phyloP scores from a whole-genome alignment of 2,113 vertebrate genomes.

The Ascaphus truei region DNA sequence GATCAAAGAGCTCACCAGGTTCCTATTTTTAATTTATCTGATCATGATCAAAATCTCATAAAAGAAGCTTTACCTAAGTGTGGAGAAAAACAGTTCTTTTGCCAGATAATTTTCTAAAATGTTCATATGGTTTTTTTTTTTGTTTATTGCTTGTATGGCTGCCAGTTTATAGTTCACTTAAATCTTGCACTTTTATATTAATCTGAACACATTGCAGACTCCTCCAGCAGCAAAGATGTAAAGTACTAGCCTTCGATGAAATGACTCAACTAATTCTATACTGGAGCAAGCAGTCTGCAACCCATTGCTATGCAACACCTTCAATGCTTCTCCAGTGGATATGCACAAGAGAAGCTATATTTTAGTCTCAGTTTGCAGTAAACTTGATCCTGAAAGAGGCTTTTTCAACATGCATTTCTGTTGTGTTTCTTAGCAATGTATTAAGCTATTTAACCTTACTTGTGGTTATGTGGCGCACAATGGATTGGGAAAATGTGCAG shows the following conservation, averaged over 20 bases:
- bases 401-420: too few species aligned
- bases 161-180: neutral
- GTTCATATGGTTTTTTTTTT: neutral
- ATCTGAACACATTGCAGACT: neutral
- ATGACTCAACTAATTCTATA: too few species aligned
- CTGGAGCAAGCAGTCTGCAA: too few species aligned
- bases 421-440: too few species aligned
- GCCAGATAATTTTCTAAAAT: slow-evolving; percentile 26
- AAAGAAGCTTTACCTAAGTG: slow-evolving; percentile 33
- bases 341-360: too few species aligned
- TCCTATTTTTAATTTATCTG: slow-evolving; percentile 54
- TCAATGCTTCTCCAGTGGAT: too few species aligned
- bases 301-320: too few species aligned
- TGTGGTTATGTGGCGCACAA: too few species aligned
- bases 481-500: too few species aligned
- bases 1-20: slow-evolving; percentile 50
- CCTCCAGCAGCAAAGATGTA: neutral
- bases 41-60: slow-evolving; percentile 46
- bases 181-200: neutral
- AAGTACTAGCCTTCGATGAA: neutral
- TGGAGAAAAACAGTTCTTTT: slow-evolving; percentile 33
- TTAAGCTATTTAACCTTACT: too few species aligned
- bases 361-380: too few species aligned
- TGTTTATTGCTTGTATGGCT: slow-evolving; percentile 4
- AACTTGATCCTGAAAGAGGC: too few species aligned